Evolutionary conservation across 2,797 vertebrate species (phyloP), one percentile per base, ranked within the genome.

Genomic region (Lutjanus argentimaculatus): DNA sequence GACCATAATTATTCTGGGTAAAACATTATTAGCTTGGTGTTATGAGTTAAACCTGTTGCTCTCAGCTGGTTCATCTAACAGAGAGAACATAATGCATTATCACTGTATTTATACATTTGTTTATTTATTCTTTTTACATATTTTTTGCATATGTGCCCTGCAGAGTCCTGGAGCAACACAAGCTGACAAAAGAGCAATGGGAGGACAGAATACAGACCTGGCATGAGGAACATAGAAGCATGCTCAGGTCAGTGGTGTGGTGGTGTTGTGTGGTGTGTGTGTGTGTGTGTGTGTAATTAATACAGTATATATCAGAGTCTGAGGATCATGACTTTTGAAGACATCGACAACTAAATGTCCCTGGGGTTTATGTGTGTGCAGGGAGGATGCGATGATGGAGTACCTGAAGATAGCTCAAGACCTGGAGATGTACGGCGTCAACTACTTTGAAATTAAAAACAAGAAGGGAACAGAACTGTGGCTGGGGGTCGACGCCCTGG

Each of bases 361-460:
- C 56, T 77, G 40, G 52, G 12, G 22, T 72, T 48, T 21, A 25
- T 75, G 19, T 42, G 73, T 59, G 19, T 71, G 67, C 89, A 99
- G 98, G 93, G 98, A 99, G 91, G 98, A 99, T 85, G 97, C 98
- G 1, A 98, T 99, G 97, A 98, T 99, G 98, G 98, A 99, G 88
- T 99, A 99, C 77, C 94, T 99, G 83, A 99, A 99, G 93, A 99
- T 99, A 66, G 97, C 97, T 53, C 98, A 99, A 94, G 98, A 99
- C 92, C 93, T 99, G 92, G 98, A 99, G 96, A 99, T 99, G 98
- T 99, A 99, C 70, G 98, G 98, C 4, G 98, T 99, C 75, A 99
- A 99, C 95, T 99, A 99, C 95, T 99, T 99, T 94, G 97, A 99
- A 95, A 99, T 99, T 85, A 99, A 99, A 92, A 99, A 99, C 94